phyloP scores from a whole-genome alignment of 2,797 vertebrate genomes.

The Acipenser ruthenus region DNA sequence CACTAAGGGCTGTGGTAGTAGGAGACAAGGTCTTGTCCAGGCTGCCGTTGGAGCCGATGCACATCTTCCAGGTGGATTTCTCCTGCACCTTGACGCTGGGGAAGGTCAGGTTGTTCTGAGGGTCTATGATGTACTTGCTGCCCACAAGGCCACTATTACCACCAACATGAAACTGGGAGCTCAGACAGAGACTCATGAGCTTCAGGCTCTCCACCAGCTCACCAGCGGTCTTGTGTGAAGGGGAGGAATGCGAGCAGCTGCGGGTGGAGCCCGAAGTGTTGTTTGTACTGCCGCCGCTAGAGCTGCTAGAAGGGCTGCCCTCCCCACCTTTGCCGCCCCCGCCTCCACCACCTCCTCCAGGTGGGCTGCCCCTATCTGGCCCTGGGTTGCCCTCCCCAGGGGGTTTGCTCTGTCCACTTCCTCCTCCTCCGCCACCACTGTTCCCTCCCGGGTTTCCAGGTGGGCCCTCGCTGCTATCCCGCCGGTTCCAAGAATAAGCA shows the following conservation, averaged over 20 bases:
- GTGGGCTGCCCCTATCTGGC: slow-evolving; percentile 71
- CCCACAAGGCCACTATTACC: slow-evolving; percentile 16
- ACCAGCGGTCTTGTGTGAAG: slow-evolving; percentile 55
- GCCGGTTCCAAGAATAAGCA: slow-evolving; percentile 78
- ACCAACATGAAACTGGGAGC: slow-evolving; percentile 72
- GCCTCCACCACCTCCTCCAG: slow-evolving; percentile 43
- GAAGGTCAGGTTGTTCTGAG: slow-evolving; percentile 61
- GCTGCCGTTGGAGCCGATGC: slow-evolving; percentile 64
- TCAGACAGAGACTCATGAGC: slow-evolving; percentile 86
- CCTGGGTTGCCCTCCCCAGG: slow-evolving; percentile 69
- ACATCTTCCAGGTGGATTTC: slow-evolving; percentile 89
- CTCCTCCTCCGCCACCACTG: slow-evolving; percentile 51
- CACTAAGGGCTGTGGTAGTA: slow-evolving; percentile 40
- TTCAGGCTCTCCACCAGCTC: slow-evolving; percentile 89
- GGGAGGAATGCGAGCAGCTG: slow-evolving; percentile 37
- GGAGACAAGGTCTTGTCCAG: slow-evolving; percentile 53
- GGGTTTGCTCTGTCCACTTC: slow-evolving; percentile 72
- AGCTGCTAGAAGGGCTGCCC: slow-evolving; percentile 69
- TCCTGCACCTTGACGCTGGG: slow-evolving; percentile 83
- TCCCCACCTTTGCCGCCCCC: slow-evolving; percentile 31
- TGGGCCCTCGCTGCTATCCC: slow-evolving; percentile 90
- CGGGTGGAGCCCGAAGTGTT: slow-evolving; percentile 57
- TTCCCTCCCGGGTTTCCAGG: slow-evolving; percentile 82
- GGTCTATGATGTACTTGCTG: slow-evolving; percentile 71
- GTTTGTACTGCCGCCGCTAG: slow-evolving; percentile 56